Conservation (phyloP, 2,113 vertebrate species). For the Mus spicilegus region DNA sequence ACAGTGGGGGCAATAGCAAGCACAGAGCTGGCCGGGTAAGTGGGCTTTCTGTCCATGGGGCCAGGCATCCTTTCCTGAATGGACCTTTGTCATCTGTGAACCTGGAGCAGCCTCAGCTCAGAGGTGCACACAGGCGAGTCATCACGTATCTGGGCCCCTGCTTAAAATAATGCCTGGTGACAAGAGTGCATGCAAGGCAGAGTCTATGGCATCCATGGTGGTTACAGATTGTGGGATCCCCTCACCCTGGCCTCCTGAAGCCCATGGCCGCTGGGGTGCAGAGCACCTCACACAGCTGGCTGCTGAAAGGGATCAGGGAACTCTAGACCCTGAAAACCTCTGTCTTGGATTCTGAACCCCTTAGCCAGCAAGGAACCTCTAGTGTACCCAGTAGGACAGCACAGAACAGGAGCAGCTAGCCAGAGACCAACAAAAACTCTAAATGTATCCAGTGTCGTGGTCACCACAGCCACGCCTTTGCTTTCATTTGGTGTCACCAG, state of each 20-base stretch:
- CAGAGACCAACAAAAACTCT: not conserved
- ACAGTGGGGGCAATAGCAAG: conserved; percentile 86
- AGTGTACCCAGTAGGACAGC: not conserved
- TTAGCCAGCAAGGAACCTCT: not conserved
- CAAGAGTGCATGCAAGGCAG: not conserved
- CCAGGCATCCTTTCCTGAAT: not conserved
- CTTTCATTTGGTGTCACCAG: not conserved
- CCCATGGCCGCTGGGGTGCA: not conserved
- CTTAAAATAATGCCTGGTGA: not conserved
- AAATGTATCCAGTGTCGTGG: not conserved
- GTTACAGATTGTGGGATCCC: not conserved
- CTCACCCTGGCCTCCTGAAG: not conserved
- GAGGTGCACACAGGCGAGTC: not conserved
- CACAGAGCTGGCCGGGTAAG: conserved; percentile 89
- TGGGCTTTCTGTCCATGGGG: not conserved
- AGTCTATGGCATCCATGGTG: not conserved
- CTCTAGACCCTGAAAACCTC: not conserved
- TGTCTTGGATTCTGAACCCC: not conserved
- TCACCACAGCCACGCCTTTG: too few species aligned
- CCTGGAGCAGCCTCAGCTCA: not conserved
- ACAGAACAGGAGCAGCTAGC: accelerated
- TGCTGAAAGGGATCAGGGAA: accelerated
- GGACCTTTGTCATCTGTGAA: not conserved
- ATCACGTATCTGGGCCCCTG: not conserved
- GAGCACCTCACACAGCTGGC: not conserved